A percentile compares a stretch with the other conserved stretches of the same genome.
Conservation (phyloP, 2,113 vertebrate species). For the Phalacrocorax pelagicus region DNA sequence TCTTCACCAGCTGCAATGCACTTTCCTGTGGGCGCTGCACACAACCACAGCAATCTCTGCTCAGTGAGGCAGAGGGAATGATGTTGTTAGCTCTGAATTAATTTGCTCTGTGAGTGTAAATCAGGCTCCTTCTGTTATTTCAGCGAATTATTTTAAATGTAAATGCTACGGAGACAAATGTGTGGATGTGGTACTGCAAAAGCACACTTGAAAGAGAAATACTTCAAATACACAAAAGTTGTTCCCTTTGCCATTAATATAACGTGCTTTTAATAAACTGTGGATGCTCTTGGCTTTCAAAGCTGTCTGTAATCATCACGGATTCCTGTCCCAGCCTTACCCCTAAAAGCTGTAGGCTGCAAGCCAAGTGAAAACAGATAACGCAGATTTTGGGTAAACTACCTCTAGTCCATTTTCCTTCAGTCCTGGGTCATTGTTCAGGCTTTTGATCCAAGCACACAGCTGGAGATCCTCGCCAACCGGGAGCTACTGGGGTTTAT, state of each 20-base stretch:
- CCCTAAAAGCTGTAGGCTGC: background rate
- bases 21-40: constrained; percentile 4
- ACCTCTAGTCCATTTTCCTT: background rate
- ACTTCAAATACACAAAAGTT: background rate
- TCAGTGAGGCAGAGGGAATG: constrained; percentile 20
- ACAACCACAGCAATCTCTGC: constrained; percentile 11
- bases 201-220: background rate
- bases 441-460: background rate
- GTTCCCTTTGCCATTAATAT: background rate
- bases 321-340: background rate
- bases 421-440: background rate
- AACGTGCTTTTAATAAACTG: constrained; percentile 4
- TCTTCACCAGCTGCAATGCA: background rate
- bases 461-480: background rate
- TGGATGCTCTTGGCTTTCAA: background rate
- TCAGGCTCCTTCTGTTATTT: constrained; percentile 42
- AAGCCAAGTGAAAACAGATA: background rate
- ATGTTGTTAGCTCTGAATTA: constrained; percentile 63
- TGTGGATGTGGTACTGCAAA: background rate
- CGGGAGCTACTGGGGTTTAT: background rate
- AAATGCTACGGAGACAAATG: background rate
- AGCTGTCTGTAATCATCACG: background rate
- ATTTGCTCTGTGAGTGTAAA: constrained; percentile 62
- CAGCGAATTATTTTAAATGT: constrained; percentile 14
- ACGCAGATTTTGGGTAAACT: background rate